Evolutionary conservation across 2,113 vertebrate genomes (phyloP).

Genomic region (Oreochromis spilurus): DNA sequence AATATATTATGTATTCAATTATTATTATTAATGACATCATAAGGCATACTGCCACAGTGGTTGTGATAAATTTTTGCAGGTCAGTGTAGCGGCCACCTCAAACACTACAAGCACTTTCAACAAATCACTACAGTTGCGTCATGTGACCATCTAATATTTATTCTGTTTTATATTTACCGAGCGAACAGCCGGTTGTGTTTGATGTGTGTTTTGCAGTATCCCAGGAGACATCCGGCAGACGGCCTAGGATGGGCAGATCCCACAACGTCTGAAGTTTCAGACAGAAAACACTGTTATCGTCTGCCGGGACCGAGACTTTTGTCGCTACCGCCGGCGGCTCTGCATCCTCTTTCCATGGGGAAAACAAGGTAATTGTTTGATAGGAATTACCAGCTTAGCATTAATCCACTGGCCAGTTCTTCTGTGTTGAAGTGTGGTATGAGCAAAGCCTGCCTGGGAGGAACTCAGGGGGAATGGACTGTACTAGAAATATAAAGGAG

Average conservation of each 20-base stretch:
- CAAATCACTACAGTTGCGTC: neutral
- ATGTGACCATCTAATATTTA: conserved; percentile 26
- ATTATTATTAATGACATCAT: neutral
- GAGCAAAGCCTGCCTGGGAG: neutral
- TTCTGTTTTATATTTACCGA: conserved; percentile 1
- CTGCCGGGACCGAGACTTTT: neutral
- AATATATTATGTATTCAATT: neutral
- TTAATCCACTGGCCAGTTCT: neutral
- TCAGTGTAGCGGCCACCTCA: neutral
- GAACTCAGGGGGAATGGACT: neutral
- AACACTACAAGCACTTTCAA: neutral
- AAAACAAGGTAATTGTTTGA: conserved; percentile 4
- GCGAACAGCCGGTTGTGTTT: neutral
- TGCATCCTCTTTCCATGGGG: neutral
- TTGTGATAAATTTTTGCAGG: neutral
- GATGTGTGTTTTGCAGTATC: neutral
- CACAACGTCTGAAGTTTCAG: conserved; percentile 22
- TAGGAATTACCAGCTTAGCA: conserved; percentile 7
- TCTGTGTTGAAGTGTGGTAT: neutral
- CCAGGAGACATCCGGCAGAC: neutral
- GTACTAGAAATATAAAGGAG: neutral
- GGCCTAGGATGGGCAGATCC: conserved; percentile 36
- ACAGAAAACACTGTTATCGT: conserved; percentile 16
- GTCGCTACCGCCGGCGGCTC: conserved; percentile 4
- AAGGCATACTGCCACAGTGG: neutral